These are phyloP conservation scores for Thalassoma bifasciatum DNA, from an alignment of 2,113 vertebrate species.

Conservation along the genomic window DNA sequence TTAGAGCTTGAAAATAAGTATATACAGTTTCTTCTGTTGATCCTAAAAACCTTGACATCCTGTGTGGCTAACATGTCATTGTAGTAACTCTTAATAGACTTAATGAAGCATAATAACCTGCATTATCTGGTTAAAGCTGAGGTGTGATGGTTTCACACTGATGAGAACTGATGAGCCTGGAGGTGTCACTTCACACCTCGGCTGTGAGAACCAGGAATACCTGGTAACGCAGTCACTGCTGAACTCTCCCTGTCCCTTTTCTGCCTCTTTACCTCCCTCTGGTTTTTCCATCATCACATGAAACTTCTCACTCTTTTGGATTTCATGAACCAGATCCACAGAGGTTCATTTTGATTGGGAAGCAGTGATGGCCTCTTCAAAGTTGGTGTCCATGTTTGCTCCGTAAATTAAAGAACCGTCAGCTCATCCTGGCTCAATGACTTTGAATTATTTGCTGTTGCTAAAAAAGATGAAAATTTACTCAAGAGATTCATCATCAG, in stretches of 20 bases:
- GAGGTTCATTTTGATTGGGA: no score
- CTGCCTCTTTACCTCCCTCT: background rate
- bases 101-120: constrained; percentile 72
- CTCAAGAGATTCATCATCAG: no score
- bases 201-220: constrained; percentile 71
- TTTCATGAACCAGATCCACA: background rate
- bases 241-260: constrained; percentile 7
- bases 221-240: constrained; percentile 14
- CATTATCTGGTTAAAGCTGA: constrained; percentile 70
- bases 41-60: background rate
- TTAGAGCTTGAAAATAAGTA: background rate
- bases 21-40: background rate
- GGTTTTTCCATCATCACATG: no score
- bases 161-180: constrained; percentile 74
- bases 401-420: no score
- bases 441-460: no score
- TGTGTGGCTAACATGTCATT: constrained; percentile 33
- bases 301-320: no score
- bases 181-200: constrained; percentile 77
- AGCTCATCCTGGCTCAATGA: no score
- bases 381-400: no score
- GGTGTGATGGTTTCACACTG: constrained; percentile 81
- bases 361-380: no score
- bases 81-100: constrained; percentile 33
- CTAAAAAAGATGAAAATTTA: no score